Percentiles rank a stretch among this genome's conserved stretches.
Conservation (phyloP, 2,888 invertebrate species). For the Augiades crinisus region DNA sequence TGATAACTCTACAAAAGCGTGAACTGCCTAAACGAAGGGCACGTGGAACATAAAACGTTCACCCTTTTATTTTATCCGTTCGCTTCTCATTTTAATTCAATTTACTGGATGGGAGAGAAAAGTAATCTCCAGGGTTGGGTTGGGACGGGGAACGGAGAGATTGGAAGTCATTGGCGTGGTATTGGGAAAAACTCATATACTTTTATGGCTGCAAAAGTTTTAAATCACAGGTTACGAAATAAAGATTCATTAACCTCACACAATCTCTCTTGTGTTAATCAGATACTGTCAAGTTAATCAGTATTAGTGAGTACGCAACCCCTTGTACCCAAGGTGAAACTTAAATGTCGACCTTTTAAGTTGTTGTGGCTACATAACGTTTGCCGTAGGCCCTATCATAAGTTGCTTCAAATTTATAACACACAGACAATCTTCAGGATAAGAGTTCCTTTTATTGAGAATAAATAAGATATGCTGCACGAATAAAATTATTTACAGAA, state of each 20-base stretch:
- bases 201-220: conserved; percentile 75
- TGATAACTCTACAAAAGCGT: no score
- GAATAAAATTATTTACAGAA: no score
- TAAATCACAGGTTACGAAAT: conserved; percentile 70
- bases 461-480: conserved; percentile 4
- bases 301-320: no score
- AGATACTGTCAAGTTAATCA: no score
- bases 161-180: conserved; percentile 77
- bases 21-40: conserved; percentile 26
- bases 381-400: no score
- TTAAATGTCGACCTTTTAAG: no score
- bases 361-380: no score
- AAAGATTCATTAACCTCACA: conserved; percentile 64
- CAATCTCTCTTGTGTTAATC: conserved; percentile 50
- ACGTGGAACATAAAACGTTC: conserved; percentile 48
- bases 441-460: conserved; percentile 7
- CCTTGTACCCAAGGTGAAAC: no score
- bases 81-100: conserved; percentile 79
- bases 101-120: conserved; percentile 77
- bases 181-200: conserved; percentile 79
- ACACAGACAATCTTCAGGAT: no score
- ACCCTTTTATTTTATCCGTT: conserved; percentile 73
- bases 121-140: conserved; percentile 77
- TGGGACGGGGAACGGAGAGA: conserved; percentile 72
- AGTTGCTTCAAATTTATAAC: no score